These are phyloP conservation scores for Scaptomyza pallida DNA, from an alignment of 1,140 invertebrate species.

Conservation along the genomic window DNA sequence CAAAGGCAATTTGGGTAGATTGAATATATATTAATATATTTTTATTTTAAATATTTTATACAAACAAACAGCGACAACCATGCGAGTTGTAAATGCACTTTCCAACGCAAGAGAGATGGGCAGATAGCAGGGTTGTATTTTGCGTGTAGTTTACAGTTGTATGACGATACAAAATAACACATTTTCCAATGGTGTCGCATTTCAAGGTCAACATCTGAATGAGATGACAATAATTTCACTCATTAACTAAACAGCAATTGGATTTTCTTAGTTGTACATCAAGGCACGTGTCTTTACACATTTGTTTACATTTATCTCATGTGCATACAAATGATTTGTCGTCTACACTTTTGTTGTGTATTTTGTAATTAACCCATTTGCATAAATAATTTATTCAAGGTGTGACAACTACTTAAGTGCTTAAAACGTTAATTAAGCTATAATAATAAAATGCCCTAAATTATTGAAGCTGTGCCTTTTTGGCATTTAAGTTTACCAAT, in stretches of 20 bases:
- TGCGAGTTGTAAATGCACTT: slow-evolving; percentile 7
- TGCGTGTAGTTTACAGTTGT: slow-evolving; percentile 2
- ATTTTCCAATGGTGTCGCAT: background rate
- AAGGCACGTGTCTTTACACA: slow-evolving; percentile 30
- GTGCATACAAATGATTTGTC: slow-evolving; percentile 1
- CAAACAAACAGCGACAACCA: slow-evolving; percentile 8
- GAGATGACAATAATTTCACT: background rate
- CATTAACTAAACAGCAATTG: background rate
- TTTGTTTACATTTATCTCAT: slow-evolving; percentile 5
- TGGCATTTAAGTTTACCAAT: background rate
- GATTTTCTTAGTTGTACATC: background rate
- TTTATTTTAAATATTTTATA: slow-evolving; percentile 20
- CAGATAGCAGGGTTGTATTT: background rate
- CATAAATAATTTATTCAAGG: slow-evolving; percentile 44
- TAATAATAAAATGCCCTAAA: slow-evolving; percentile 13
- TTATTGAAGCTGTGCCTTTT: slow-evolving; percentile 1
- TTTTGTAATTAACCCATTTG: slow-evolving; percentile 45
- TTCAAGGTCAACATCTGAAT: slow-evolving; percentile 30
- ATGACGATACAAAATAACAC: background rate
- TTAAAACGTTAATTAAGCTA: slow-evolving; percentile 6
- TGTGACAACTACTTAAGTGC: slow-evolving; percentile 18
- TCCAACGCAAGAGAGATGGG: background rate
- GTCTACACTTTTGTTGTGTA: background rate
- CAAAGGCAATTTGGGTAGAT: slow-evolving; percentile 44
- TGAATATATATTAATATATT: slow-evolving; percentile 21